Evolutionary conservation across 2,888 invertebrate genomes (phyloP).

Genomic region (Xanthostigma xanthostigma): DNA sequence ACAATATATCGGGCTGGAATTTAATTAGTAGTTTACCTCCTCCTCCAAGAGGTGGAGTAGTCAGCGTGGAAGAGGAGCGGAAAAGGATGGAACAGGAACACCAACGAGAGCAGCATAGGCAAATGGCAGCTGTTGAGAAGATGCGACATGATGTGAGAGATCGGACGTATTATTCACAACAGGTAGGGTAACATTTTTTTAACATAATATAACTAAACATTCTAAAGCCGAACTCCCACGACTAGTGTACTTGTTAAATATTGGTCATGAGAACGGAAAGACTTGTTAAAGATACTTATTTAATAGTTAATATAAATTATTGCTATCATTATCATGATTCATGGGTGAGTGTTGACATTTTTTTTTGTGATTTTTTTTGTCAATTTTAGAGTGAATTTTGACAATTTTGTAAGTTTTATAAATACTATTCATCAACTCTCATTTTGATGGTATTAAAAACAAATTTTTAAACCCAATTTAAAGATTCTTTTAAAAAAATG

Average conservation of each 20-base stretch:
- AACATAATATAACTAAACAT: background rate
- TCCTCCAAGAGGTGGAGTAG: conserved; percentile 17
- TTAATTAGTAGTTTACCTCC: conserved; percentile 22
- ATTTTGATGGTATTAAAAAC: too few relatives aligned
- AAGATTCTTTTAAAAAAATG: too few relatives aligned
- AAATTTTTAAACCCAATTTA: too few relatives aligned
- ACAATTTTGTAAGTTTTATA: too few relatives aligned
- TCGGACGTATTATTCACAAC: conserved; percentile 19
- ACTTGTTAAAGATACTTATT: too few relatives aligned
- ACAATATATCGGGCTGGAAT: conserved; percentile 18
- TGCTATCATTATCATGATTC: too few relatives aligned
- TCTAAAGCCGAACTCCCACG: background rate
- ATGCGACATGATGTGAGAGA: conserved; percentile 21
- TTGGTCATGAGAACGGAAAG: too few relatives aligned
- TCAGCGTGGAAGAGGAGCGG: conserved; percentile 24
- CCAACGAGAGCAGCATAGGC: conserved; percentile 24
- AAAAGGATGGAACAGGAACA: conserved; percentile 26
- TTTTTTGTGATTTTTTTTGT: too few relatives aligned
- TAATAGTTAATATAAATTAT: too few relatives aligned
- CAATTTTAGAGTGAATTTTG: too few relatives aligned
- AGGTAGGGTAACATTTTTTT: background rate
- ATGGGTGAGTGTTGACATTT: too few relatives aligned
- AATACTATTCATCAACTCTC: too few relatives aligned
- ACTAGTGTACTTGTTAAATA: background rate
- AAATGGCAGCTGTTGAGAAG: conserved; percentile 16